phyloP scores from a whole-genome alignment of 2,797 vertebrate species.

The Telmatherina bonti region DNA sequence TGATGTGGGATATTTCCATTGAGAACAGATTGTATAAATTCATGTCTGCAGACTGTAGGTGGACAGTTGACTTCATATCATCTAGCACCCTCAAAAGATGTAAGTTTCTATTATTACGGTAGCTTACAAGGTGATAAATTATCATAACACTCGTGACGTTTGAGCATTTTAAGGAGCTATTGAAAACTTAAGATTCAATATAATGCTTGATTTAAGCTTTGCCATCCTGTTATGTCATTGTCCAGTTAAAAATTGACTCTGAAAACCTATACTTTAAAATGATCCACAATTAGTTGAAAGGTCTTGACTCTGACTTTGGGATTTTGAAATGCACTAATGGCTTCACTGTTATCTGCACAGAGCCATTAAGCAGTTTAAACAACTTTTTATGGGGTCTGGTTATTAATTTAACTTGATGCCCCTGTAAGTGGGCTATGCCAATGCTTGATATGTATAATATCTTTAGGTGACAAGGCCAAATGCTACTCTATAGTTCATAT shows the following conservation, averaged over 20 bases:
- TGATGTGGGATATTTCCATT: conserved; percentile 2
- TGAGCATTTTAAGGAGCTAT: not conserved
- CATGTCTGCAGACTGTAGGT: not conserved
- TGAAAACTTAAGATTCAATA: not conserved
- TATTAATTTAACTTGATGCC: conserved; percentile 67
- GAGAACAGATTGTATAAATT: not conserved
- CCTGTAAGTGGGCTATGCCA: not conserved
- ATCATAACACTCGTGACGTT: not conserved
- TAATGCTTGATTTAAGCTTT: not conserved
- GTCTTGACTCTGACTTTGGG: not conserved
- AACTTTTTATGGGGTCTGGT: conserved; percentile 64
- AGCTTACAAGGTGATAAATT: not conserved
- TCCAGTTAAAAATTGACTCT: conserved; percentile 1
- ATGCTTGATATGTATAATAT: not conserved
- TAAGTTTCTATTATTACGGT: not conserved
- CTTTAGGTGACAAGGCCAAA: not conserved
- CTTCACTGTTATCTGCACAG: not conserved
- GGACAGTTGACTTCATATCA: conserved; percentile 1
- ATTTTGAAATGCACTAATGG: conserved; percentile 8
- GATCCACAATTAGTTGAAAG: not conserved
- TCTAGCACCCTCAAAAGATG: not conserved
- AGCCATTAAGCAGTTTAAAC: conserved; percentile 10
- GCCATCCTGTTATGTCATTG: not conserved
- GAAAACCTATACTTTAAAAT: not conserved
- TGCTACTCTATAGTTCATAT: not conserved